Evolutionary conservation across 2,888 invertebrate genomes (phyloP), one percentile per base, ranked within the genome.

Genomic region (Lasioglossum calceatum): DNA sequence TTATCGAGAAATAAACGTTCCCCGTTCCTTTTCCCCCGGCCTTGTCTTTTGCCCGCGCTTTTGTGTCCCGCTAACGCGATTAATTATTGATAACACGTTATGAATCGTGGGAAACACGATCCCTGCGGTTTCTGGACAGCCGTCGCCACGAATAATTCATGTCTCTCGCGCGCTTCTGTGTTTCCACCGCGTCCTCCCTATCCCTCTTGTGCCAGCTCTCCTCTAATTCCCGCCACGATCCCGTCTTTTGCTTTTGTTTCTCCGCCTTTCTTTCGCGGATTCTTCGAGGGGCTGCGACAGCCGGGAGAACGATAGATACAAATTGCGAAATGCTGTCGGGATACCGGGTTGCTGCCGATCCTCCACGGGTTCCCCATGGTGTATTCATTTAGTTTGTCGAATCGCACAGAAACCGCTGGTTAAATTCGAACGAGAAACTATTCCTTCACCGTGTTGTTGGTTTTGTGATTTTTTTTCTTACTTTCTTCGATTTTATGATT

Each of bases 71-170:
- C 77, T 80, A 85, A 86, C 84, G 86, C 88, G 90, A 93, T 93
- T 93, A 93, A 93, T 93, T 93, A 92, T 93, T 93, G 92, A 93
- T 91, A 92, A 91, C 90, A 89, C 91, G 91, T 91, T 93, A 92
- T 93, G 92, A 92, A 90, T 89, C 88, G 92, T 93, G 92, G 91
- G 93, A 93, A 93, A 90, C 89, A 79, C 72, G 81, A 87, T 83
- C 85, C 81, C 88, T 87, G 89, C 82, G 87, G 88, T 91, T 87
- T 91, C 90, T 91, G 91, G 90, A 90, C 91, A 77, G 84, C 77
- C 86, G 84, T 85, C 83, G 89, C 83, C 70, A 75, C 67, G 92
- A 92, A 93, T 93, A 93, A 92, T 92, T 92, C 92, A 92, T 93
- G 89, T 86, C 89, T 86, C 87, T 86, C 84, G 77, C 47, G 47